Evolutionary conservation across 1,140 invertebrate genomes (phyloP).

Genomic region (Drosophila erecta): DNA sequence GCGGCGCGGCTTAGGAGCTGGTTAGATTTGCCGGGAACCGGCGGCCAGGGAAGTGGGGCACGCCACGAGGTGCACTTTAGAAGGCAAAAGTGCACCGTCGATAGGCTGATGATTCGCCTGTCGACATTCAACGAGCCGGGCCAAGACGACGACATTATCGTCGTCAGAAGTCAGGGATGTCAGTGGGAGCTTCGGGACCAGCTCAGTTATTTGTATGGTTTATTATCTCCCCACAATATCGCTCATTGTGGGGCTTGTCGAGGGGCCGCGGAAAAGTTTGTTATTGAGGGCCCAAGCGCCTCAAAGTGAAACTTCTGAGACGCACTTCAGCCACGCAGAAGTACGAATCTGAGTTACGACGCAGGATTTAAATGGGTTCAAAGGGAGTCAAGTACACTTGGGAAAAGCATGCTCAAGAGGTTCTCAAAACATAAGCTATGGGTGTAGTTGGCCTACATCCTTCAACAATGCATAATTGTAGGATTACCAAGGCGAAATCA

Average conservation of each 20-base stretch:
- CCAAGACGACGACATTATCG: slow-evolving; percentile 76
- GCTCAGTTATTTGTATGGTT: slow-evolving; percentile 55
- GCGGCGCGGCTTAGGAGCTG: slow-evolving; percentile 38
- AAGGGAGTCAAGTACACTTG: slow-evolving; percentile 16
- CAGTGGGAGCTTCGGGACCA: slow-evolving; percentile 33
- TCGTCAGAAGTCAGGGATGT: slow-evolving; percentile 69
- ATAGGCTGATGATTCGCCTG: slow-evolving; percentile 74
- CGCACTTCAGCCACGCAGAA: slow-evolving; percentile 14
- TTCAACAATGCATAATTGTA: too few relatives aligned
- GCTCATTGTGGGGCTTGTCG: slow-evolving; percentile 66
- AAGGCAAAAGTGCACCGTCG: slow-evolving; percentile 64
- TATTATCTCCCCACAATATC: slow-evolving; percentile 51
- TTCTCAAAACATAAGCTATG: not conserved
- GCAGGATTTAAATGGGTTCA: slow-evolving; percentile 28
- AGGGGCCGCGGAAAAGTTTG: slow-evolving; percentile 62
- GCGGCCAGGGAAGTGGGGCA: not conserved
- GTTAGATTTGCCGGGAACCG: slow-evolving; percentile 10
- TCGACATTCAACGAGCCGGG: slow-evolving; percentile 64
- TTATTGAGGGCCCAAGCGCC: slow-evolving; percentile 64
- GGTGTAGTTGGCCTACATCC: not conserved
- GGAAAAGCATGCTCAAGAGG: not conserved
- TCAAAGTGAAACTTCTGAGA: slow-evolving; percentile 38
- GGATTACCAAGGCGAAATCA: too few relatives aligned
- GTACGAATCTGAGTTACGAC: slow-evolving; percentile 4
- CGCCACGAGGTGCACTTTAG: slow-evolving; percentile 28